Conservation (phyloP, 2,797 vertebrate species). For the Onychomys arenicola region DNA sequence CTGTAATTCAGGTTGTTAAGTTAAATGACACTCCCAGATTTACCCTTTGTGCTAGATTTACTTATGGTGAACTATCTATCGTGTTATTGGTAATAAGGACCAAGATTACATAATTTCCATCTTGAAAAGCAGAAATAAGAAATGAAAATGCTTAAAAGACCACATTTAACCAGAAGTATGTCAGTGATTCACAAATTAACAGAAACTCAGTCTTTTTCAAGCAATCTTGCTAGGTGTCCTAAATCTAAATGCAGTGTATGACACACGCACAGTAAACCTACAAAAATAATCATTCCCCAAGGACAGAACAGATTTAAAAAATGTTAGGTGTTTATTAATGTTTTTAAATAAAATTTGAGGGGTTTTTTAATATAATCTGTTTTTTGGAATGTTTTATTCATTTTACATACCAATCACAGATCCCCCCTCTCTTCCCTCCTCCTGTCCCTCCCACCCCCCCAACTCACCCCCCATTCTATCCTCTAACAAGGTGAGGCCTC, state of each 20-base stretch:
- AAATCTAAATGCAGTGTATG: constrained; percentile 71
- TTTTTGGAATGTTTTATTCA: too few species aligned
- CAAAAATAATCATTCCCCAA: constrained; percentile 55
- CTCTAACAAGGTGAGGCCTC: too few species aligned
- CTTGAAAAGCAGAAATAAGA: constrained; percentile 82
- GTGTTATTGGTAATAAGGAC: constrained; percentile 77
- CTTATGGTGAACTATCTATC: constrained; percentile 63
- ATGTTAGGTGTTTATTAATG: neutral
- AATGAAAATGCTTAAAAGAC: constrained; percentile 78
- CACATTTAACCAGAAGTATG: constrained; percentile 83
- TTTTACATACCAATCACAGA: too few species aligned
- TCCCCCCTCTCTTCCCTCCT: too few species aligned
- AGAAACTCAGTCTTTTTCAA: constrained; percentile 77
- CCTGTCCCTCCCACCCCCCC: too few species aligned
- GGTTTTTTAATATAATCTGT: neutral
- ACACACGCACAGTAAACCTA: neutral
- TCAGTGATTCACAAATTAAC: constrained; percentile 73
- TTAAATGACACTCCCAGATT: neutral
- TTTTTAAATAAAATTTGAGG: constrained; percentile 34
- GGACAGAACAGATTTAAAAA: constrained; percentile 42
- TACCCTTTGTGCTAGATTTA: constrained; percentile 64
- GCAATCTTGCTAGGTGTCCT: constrained; percentile 73
- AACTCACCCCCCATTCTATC: too few species aligned
- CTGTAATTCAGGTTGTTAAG: neutral
- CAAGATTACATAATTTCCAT: constrained; percentile 77